These are phyloP conservation scores for Elanoides forficatus DNA, from an alignment of 2,113 vertebrate species.

Conservation along the genomic window DNA sequence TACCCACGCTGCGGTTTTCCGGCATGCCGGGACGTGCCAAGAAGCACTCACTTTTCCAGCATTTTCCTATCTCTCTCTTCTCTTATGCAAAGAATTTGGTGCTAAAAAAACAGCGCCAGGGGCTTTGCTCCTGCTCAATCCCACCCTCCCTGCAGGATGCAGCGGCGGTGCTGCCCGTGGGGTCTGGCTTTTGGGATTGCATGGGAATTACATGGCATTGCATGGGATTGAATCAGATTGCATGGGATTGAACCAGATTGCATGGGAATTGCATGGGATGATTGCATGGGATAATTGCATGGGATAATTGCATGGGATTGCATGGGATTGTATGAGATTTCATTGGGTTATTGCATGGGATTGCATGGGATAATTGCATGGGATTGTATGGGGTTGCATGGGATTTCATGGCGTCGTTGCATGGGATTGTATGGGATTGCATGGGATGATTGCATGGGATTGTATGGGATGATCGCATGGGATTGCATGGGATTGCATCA, in stretches of 20 bases:
- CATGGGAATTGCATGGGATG: background rate
- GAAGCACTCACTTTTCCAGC: background rate
- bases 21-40: background rate
- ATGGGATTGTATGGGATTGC: background rate
- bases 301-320: background rate
- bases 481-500: no score
- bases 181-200: background rate
- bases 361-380: background rate
- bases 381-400: no score
- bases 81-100: background rate
- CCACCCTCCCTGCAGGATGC: fast-evolving
- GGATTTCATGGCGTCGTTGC: no score
- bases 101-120: background rate
- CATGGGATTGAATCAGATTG: background rate
- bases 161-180: fast-evolving
- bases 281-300: background rate
- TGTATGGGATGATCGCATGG: background rate
- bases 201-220: background rate
- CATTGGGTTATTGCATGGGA: background rate
- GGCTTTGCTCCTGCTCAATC: background rate
- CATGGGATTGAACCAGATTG: background rate
- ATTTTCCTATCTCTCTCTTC: background rate
- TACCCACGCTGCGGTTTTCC: no score
- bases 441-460: background rate
- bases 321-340: background rate